Percentiles rank a stretch among this genome's conserved stretches.
Conservation (phyloP, 1,140 invertebrate genomes). For the Dufourea novaeangliae region DNA sequence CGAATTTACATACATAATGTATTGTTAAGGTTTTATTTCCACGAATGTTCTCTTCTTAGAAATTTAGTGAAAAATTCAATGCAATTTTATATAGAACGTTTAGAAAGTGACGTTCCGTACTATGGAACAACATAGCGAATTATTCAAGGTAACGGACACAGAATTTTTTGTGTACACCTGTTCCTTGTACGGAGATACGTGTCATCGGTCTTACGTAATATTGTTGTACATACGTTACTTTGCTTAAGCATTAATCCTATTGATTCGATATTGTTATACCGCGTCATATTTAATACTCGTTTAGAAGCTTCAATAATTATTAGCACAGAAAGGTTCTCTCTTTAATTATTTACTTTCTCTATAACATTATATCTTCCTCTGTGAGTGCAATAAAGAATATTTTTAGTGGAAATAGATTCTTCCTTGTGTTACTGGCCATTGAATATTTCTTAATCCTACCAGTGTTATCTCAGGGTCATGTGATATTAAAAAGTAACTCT, state of each 20-base stretch:
- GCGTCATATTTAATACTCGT: background rate
- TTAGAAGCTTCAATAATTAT: background rate
- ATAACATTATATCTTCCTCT: background rate
- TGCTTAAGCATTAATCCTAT: background rate
- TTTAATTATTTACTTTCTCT: background rate
- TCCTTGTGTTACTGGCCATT: background rate
- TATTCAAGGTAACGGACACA: conserved; percentile 7
- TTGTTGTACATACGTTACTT: background rate
- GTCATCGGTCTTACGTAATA: conserved; percentile 26
- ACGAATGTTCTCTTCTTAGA: background rate
- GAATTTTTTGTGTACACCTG: conserved; percentile 19
- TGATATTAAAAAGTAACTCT: conserved; percentile 52
- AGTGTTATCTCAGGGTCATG: conserved; percentile 74
- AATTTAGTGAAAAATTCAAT: no score
- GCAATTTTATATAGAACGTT: background rate
- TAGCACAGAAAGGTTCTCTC: background rate
- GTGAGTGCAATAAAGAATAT: background rate
- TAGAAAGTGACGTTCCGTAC: background rate
- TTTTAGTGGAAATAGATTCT: background rate
- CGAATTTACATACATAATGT: background rate
- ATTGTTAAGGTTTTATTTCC: no score
- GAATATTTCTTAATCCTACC: conserved; percentile 45
- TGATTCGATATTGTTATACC: background rate
- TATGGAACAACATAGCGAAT: background rate
- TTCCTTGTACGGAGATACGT: conserved; percentile 1